These are phyloP conservation scores for Camelus dromedarius DNA, from an alignment of 2,113 vertebrate genomes.

Conservation along the genomic window DNA sequence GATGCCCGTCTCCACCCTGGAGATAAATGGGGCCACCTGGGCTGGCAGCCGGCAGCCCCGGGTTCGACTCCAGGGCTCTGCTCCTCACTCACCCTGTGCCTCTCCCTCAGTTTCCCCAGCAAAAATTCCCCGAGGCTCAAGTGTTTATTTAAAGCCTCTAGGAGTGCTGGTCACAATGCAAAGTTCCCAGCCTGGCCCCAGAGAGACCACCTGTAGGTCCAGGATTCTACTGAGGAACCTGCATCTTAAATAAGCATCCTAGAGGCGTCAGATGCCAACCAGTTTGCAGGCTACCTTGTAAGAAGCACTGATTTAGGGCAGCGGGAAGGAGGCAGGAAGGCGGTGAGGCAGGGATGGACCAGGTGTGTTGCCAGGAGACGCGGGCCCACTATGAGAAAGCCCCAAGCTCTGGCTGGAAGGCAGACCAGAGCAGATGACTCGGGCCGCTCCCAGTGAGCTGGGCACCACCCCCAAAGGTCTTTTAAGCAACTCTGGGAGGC, in stretches of 20 bases:
- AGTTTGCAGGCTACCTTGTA: not conserved
- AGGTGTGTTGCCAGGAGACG: not conserved
- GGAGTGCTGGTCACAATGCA: not conserved
- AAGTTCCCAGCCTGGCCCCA: not conserved
- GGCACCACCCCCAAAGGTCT: not conserved
- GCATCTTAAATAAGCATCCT: not conserved
- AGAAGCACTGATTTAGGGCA: not conserved
- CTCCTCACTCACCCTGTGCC: not conserved
- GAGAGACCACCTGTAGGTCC: not conserved
- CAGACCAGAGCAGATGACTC: accelerated
- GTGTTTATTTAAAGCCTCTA: not conserved
- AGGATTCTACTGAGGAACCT: not conserved
- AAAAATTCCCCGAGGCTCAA: not conserved
- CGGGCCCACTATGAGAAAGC: not conserved
- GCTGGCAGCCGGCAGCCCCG: not conserved
- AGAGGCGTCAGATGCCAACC: not conserved
- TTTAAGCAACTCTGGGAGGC: not conserved
- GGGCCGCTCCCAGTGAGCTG: accelerated
- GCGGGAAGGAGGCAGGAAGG: not conserved
- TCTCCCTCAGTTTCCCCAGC: not conserved
- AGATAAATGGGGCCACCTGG: not conserved
- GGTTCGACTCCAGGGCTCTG: not conserved
- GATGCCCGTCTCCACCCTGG: not conserved
- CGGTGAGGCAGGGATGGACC: accelerated
- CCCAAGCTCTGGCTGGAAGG: not conserved